These are phyloP conservation scores for Brachionus sp. DNA, from an alignment of 1,140 invertebrate species.

Conservation along the genomic window DNA sequence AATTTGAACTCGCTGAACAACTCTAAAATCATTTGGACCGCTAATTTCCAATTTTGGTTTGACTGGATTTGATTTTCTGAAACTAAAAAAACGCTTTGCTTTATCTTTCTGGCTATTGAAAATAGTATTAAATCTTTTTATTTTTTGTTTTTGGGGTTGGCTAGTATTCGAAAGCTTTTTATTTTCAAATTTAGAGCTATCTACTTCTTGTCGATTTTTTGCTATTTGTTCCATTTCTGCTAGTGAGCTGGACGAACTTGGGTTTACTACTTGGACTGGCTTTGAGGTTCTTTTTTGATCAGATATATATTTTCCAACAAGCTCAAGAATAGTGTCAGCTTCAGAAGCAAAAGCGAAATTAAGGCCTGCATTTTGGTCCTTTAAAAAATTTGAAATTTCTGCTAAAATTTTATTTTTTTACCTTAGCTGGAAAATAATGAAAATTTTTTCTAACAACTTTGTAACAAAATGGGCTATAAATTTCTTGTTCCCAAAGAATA, in stretches of 20 bases:
- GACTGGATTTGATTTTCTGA: neutral
- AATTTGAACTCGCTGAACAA: neutral
- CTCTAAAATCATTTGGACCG: conserved; percentile 11
- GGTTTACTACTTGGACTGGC: neutral
- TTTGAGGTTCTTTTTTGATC: neutral
- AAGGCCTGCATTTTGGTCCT: conserved; percentile 10
- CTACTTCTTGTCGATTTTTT: neutral
- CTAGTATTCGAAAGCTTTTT: neutral
- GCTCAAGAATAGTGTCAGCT: neutral
- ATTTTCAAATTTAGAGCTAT: neutral
- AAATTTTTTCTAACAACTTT: neutral
- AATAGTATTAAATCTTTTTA: neutral
- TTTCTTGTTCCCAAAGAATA: conserved; percentile 14
- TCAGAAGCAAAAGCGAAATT: neutral
- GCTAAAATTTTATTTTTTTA: neutral
- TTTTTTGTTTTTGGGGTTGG: neutral
- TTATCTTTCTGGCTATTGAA: conserved; percentile 1
- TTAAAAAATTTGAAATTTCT: neutral
- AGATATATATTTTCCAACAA: neutral
- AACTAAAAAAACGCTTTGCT: neutral
- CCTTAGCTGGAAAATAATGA: conserved; percentile 27
- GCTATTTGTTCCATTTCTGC: neutral
- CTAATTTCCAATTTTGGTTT: neutral
- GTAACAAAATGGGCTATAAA: neutral
- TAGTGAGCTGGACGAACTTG: neutral